Base-by-base conservation (phyloP, 2,797 vertebrate species). In the Erithacus rubecula region DNA sequence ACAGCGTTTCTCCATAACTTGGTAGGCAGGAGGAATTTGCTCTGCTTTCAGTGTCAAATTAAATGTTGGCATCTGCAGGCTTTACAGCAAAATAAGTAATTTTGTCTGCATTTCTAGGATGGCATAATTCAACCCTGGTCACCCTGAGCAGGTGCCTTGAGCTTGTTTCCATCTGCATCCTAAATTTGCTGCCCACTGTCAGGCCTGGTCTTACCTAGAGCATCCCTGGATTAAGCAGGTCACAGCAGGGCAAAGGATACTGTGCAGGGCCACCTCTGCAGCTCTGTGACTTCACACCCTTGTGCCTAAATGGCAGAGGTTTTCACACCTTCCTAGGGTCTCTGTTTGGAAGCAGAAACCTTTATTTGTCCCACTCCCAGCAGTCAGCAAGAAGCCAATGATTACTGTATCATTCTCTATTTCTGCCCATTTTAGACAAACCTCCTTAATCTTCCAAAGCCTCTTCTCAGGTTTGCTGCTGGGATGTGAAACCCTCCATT, bases 351-450 rank as follows among this genome's bases (percentile, higher is more conserved):
- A 83, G 39, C 44, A 52, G 36, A 91, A 89, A 69, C 18, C 2
- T 82, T 55, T 79, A 68, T 68, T 72, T 63, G n/a, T 53, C 49
- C 36, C 0, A 2, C 11, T 91, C 52, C 22, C n/a, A 34, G 30
- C 4, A 3, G 32, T 36, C 53, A 55, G 21, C 10, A 18, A 75
- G 63, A 72, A 88, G 46, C 53, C 62, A 59, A 7, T 41, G 34
- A 11, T 83, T 74, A 64, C 10, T 39, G n/a, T 36, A 29, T 77
- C 9, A 1, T 74, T 80, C 60, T 32, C 21, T n/a, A 63, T 18
- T 53, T 60, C 78, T 56, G n/a, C 32, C 46, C 24, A 69, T 80
- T 23, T 87, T 80, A 85, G 87, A 56, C 26, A 91, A 94, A 72
- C 24, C 24, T 44, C 53, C 47, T 74, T 26, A 51, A 29, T 65